phyloP scores from a whole-genome alignment of 2,797 vertebrate genomes.

The Amniataba percoides region DNA sequence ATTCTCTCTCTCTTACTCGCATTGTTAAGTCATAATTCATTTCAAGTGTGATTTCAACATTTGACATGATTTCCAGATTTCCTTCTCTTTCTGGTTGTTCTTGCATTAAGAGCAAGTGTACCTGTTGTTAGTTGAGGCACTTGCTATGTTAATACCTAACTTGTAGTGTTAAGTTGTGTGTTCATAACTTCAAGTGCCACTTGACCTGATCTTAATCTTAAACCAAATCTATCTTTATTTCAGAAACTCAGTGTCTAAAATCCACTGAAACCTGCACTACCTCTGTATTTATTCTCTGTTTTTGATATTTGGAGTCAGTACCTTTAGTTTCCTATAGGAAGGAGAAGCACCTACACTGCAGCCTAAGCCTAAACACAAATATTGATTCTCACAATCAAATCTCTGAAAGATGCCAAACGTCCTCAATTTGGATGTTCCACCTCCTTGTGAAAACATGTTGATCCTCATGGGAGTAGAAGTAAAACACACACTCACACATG shows the following conservation, averaged over 20 bases:
- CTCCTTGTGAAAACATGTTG: not conserved
- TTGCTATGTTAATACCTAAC: not conserved
- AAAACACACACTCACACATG: conserved; percentile 9
- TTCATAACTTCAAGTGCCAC: not conserved
- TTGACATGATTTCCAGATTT: not conserved
- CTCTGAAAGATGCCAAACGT: not conserved
- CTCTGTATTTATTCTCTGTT: not conserved
- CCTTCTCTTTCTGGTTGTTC: not conserved
- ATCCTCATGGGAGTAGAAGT: not conserved
- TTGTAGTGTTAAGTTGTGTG: not conserved
- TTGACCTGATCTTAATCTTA: not conserved
- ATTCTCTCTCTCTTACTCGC: not conserved
- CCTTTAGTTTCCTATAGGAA: not conserved
- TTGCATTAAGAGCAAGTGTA: not conserved
- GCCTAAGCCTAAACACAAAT: not conserved
- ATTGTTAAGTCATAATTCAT: not conserved
- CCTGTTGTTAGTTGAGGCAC: not conserved
- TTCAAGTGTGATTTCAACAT: not conserved
- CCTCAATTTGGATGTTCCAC: not conserved
- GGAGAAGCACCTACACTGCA: not conserved
- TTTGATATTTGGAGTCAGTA: not conserved
- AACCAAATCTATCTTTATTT: not conserved
- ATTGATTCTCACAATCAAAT: not conserved
- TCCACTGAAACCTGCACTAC: accelerated
- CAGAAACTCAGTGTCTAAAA: not conserved